phyloP scores from a whole-genome alignment of 1,140 invertebrate species.

The Nixonia krombeini region DNA sequence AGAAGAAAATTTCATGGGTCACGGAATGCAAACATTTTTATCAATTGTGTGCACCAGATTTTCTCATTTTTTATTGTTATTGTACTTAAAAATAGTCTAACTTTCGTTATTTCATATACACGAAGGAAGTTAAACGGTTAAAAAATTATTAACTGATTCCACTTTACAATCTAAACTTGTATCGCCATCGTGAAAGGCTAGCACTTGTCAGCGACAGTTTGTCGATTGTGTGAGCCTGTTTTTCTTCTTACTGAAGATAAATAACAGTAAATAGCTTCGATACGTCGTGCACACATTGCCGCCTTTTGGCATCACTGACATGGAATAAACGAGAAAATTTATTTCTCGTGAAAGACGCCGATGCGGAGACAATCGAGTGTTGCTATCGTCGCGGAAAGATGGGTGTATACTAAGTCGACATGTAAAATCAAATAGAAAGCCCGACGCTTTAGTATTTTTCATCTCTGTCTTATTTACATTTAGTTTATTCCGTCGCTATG shows the following conservation, averaged over 20 bases:
- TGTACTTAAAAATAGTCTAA: no score
- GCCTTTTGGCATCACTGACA: conserved; percentile 48
- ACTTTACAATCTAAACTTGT: conserved; percentile 34
- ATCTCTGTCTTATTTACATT: neutral
- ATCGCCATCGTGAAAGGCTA: conserved; percentile 8
- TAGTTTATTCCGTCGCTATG: no score
- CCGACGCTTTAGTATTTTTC: conserved; percentile 2
- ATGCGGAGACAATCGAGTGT: conserved; percentile 36
- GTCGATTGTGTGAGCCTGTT: conserved; percentile 37
- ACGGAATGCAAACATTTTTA: no score
- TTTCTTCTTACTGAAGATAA: conserved; percentile 41
- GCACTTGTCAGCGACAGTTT: conserved; percentile 51
- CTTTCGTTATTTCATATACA: no score
- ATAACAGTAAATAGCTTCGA: conserved; percentile 52
- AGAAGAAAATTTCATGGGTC: no score
- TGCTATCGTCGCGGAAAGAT: conserved; percentile 18
- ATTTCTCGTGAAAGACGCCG: conserved; percentile 43
- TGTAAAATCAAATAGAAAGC: conserved; percentile 27
- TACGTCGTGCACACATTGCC: conserved; percentile 42
- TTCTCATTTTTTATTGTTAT: no score
- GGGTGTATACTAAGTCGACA: conserved; percentile 24
- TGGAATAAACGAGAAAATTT: conserved; percentile 52
- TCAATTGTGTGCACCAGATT: no score
- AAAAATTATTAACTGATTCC: conserved; percentile 30
- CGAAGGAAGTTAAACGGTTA: no score